A percentile compares a stretch with the other conserved stretches of the same genome.
Evolutionary conservation across 1,140 invertebrate genomes (phyloP).

Genomic region (Zaprionus tsacasi): DNA sequence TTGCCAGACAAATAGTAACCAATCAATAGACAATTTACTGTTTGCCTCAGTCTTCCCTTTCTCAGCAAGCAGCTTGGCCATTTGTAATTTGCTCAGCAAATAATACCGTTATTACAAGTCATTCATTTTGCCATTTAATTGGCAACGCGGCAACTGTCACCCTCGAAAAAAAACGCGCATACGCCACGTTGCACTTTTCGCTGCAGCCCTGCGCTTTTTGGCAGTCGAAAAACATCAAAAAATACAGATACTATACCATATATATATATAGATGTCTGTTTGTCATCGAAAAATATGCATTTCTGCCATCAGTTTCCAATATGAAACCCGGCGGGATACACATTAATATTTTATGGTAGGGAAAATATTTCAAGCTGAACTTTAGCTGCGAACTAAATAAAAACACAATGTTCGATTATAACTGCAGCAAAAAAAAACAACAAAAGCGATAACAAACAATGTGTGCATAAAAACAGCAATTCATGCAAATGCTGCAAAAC

Average conservation of each 20-base stretch:
- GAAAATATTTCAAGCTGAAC: constrained; percentile 18
- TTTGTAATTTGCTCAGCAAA: constrained; percentile 58
- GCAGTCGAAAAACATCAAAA: constrained; percentile 3
- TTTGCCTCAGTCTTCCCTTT: constrained; percentile 37
- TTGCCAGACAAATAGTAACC: constrained; percentile 45
- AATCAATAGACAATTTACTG: constrained; percentile 78
- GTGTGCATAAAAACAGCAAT: constrained; percentile 12
- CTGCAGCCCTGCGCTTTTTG: neutral
- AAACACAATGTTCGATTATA: constrained; percentile 19
- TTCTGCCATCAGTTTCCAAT: neutral
- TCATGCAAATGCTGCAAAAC: constrained; percentile 19
- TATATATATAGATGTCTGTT: neutral
- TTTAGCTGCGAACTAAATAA: constrained; percentile 5
- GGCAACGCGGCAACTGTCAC: constrained; percentile 28
- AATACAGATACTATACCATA: neutral
- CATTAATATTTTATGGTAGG: neutral
- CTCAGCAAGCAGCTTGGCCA: constrained; percentile 16
- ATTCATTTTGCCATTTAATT: constrained; percentile 72
- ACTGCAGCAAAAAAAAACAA: constrained; percentile 28
- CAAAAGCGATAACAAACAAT: constrained; percentile 7
- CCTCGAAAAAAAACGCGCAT: constrained; percentile 4
- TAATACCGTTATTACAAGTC: constrained; percentile 64
- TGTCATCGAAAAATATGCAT: constrained; percentile 1
- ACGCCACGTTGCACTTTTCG: constrained; percentile 12
- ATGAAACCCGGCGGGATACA: neutral